Base-by-base conservation (phyloP, 2,113 vertebrate species). In the Xyliphius kryptos region DNA sequence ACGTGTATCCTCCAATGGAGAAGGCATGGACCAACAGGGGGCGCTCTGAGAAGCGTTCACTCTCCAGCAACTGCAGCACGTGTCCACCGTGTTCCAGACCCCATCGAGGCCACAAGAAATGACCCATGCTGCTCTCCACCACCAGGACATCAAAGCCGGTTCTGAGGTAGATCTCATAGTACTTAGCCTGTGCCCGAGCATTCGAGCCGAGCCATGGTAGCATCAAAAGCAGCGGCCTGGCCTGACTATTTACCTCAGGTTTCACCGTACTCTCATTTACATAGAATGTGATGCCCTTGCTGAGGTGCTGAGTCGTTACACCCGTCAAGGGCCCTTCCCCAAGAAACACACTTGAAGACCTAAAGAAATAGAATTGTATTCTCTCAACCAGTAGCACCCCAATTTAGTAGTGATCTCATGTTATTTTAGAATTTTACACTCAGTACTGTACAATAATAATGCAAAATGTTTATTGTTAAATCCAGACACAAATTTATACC, bases 1-100 rank as follows among this genome's bases (percentile, higher is more conserved):
- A 89, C 0, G 82, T 87, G 70, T 76, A 90, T 26, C 75, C 83
- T 0, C 85, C 84, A 0, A 88, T 78, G 8, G 87, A 90, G 66
- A 89, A 81, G 55, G 79, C 77, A 2, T 89, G 86, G 47, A 87
- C 72, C 2, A 89, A 55, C 46, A 89, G 73, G 0, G 80, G 87
- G 12, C 75, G 71, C 13, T 75, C 64, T 7, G 66, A 69, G 17
- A 87, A 84, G 19, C 41, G 69, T 0, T 90, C 81, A 1, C 72
- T 81, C 20, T 75, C 49, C 7, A 89, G 75, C 51, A 88, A 36
- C 1, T 82, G 80, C 50, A 89, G 75, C 44, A 85, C 2, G 0
- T 2, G 16, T 13, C 58, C 58, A 1, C 79, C 76, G 1, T 55
- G 55, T 0, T 82, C 72, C 40, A 85, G 65, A 12, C 82, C 82